Conservation (phyloP, 2,113 vertebrate species). For the Dendrocopos noguchii region DNA sequence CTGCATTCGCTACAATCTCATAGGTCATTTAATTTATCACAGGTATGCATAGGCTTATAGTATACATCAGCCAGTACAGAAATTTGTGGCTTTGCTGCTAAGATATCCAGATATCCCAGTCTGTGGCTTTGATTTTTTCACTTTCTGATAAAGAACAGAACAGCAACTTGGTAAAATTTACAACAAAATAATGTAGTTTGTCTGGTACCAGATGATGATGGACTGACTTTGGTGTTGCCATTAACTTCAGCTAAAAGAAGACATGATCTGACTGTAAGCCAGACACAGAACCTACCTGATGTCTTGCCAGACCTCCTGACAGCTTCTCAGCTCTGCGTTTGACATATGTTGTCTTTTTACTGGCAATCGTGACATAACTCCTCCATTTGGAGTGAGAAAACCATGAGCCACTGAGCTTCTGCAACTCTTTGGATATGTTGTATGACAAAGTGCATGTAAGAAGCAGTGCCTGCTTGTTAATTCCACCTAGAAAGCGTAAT, state of each 20-base stretch:
- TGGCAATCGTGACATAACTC: neutral
- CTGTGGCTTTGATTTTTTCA: neutral
- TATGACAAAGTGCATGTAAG: neutral
- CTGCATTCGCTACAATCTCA: neutral
- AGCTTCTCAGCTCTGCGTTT: neutral
- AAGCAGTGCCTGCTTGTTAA: neutral
- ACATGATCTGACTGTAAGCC: neutral
- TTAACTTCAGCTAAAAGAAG: neutral
- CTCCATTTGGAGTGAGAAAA: rapidly evolving
- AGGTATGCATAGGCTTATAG: neutral
- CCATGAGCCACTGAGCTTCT: neutral
- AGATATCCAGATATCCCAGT: neutral
- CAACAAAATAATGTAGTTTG: neutral
- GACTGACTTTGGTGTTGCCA: neutral
- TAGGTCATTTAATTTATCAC: neutral
- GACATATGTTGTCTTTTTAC: neutral
- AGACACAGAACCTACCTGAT: rapidly evolving
- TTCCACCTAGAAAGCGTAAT: neutral
- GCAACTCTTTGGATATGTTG: neutral
- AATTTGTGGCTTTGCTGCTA: neutral
- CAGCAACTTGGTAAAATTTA: neutral
- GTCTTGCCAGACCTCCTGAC: neutral
- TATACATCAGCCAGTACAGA: neutral
- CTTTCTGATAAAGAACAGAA: neutral
- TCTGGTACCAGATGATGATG: neutral